A percentile compares a stretch with the other conserved stretches of the same genome.
These are phyloP conservation scores for Entosphenus tridentatus DNA, from an alignment of 2,113 vertebrate genomes.

Conservation along the genomic window DNA sequence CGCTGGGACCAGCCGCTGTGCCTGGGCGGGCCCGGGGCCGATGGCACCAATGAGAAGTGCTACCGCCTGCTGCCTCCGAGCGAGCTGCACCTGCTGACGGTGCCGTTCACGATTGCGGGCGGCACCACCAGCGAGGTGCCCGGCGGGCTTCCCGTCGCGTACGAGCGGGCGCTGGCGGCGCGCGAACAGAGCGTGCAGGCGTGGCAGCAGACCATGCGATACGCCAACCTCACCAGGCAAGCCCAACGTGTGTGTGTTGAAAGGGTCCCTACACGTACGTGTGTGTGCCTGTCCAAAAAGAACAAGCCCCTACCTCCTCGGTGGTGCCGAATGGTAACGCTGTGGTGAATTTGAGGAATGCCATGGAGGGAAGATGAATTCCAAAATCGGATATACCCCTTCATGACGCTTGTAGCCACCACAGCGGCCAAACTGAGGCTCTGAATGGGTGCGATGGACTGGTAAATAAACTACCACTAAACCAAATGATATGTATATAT, in stretches of 20 bases:
- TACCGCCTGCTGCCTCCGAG: conserved; percentile 40
- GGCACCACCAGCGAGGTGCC: conserved; percentile 75
- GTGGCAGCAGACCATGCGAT: conserved; percentile 64
- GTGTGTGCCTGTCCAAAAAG: too few species aligned
- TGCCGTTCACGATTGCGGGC: conserved; percentile 79
- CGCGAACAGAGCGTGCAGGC: conserved; percentile 41
- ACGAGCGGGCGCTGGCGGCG: conserved; percentile 34
- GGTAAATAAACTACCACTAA: too few species aligned
- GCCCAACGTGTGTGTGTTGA: conserved; percentile 10
- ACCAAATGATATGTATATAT: too few species aligned
- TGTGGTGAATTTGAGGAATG: too few species aligned
- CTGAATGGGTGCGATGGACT: too few species aligned
- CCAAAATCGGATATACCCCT: too few species aligned
- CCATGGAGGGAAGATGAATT: too few species aligned
- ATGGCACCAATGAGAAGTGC: conserved; percentile 14
- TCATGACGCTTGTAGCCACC: too few species aligned
- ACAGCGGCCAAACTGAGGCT: too few species aligned
- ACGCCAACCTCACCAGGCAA: conserved; percentile 54
- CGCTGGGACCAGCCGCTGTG: conserved; percentile 55
- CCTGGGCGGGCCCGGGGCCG: conserved; percentile 33
- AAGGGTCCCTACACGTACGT: too few species aligned
- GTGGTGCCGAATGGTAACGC: too few species aligned
- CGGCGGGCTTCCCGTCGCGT: conserved; percentile 38
- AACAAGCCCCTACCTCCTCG: too few species aligned
- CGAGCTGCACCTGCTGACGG: conserved; percentile 44